These are phyloP conservation scores for Thermophis baileyi DNA, from an alignment of 2,113 vertebrate species.

Conservation along the genomic window DNA sequence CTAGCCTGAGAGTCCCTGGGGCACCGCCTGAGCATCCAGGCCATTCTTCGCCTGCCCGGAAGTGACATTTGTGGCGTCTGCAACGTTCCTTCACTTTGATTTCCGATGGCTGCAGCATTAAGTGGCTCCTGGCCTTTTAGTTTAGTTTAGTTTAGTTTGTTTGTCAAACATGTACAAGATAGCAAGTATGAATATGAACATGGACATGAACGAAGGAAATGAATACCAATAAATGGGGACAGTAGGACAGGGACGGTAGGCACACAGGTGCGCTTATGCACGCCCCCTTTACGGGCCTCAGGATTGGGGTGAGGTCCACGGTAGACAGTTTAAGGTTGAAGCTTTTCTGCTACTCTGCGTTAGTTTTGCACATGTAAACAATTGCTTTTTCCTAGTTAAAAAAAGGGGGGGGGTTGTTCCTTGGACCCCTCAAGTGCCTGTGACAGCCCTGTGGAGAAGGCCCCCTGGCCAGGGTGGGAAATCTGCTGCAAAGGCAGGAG, in stretches of 20 bases:
- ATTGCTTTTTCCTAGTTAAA: background rate
- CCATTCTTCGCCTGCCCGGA: background rate
- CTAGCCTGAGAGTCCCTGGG: too few relatives aligned
- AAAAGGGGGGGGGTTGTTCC: background rate
- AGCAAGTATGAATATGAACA: too few relatives aligned
- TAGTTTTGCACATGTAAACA: background rate
- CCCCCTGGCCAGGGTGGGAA: background rate
- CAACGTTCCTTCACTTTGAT: background rate
- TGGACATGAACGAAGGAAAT: too few relatives aligned
- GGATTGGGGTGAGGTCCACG: too few relatives aligned
- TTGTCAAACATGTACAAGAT: too few relatives aligned
- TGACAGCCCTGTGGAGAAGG: background rate
- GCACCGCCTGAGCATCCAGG: background rate
- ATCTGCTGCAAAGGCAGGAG: background rate
- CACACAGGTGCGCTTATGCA: too few relatives aligned
- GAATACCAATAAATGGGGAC: too few relatives aligned
- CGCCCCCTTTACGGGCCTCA: too few relatives aligned
- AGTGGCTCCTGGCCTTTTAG: background rate
- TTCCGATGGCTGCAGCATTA: background rate
- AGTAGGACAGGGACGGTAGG: too few relatives aligned
- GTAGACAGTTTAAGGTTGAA: too few relatives aligned
- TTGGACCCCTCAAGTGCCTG: background rate
- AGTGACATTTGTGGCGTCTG: background rate
- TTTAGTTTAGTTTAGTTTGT: too few relatives aligned
- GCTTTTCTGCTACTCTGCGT: background rate